These are phyloP conservation scores for Ischnus inquisitorius DNA, from an alignment of 2,888 invertebrate genomes.

Conservation along the genomic window DNA sequence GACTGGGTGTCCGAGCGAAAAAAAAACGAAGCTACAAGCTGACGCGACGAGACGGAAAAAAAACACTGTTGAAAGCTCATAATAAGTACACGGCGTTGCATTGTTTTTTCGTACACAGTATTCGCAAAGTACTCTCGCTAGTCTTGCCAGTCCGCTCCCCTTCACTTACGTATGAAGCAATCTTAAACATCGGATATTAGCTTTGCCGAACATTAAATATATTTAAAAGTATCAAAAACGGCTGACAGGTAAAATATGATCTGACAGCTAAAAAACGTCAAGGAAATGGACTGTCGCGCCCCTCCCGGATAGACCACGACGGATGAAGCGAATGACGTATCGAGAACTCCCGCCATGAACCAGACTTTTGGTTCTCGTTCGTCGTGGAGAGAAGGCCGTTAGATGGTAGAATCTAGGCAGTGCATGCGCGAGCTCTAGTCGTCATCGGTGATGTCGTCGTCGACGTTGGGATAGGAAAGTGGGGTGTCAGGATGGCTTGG, in stretches of 20 bases:
- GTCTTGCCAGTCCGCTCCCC: neutral
- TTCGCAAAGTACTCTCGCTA: constrained; percentile 9
- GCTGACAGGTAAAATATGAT: constrained; percentile 10
- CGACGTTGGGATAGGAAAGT: constrained; percentile 35
- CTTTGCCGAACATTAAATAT: neutral
- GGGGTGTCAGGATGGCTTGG: constrained; percentile 56
- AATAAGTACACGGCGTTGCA: constrained; percentile 45
- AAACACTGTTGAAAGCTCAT: constrained; percentile 4
- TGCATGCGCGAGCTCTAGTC: constrained; percentile 33
- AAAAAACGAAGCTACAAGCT: constrained; percentile 60
- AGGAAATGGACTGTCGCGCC: constrained; percentile 21
- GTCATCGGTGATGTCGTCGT: constrained; percentile 47
- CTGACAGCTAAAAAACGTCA: constrained; percentile 11
- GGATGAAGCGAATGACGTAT: constrained; percentile 30
- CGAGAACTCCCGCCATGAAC: constrained; percentile 23
- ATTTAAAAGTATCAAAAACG: neutral
- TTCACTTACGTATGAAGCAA: neutral
- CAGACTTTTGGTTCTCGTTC: constrained; percentile 1
- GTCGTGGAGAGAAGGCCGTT: neutral
- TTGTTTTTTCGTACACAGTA: constrained; percentile 73
- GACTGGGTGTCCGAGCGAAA: constrained; percentile 62
- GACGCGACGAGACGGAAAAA: constrained; percentile 73
- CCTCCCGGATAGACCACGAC: constrained; percentile 13
- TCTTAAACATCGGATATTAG: neutral
- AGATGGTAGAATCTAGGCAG: constrained; percentile 23